phyloP scores from a whole-genome alignment of 2,113 vertebrate species.

The Natator depressus region DNA sequence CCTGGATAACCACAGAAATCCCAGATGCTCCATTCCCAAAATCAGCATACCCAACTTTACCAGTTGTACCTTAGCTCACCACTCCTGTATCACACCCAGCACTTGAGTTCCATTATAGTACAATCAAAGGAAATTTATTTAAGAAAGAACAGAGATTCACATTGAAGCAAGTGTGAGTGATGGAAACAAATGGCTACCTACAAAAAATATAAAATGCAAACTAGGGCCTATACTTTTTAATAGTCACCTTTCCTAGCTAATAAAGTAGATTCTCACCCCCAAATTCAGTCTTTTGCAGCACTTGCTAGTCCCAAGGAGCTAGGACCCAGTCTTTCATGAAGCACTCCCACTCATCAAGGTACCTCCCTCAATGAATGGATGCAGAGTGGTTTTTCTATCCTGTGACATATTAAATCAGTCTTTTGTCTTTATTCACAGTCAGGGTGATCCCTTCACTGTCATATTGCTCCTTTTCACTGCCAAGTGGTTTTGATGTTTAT shows the following conservation, averaged over 20 bases:
- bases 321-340: background rate
- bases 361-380: background rate
- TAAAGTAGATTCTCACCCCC: background rate
- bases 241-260: background rate
- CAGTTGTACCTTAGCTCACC: background rate
- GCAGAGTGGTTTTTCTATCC: background rate
- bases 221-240: background rate
- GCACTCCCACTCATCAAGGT: background rate
- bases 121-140: background rate
- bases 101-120: background rate
- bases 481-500: background rate
- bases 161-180: background rate
- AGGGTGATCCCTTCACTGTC: background rate
- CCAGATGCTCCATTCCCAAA: background rate
- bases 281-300: background rate
- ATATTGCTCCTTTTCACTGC: background rate
- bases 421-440: background rate
- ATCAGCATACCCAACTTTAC: background rate
- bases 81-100: background rate
- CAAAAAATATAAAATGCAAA: background rate
- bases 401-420: background rate
- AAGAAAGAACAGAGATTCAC: background rate
- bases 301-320: background rate
- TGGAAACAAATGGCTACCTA: background rate
- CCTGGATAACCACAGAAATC: background rate